Percentiles rank a stretch among this genome's conserved stretches.
Conservation (phyloP, 1,140 invertebrate species). For the Latrodectus geometricus region DNA sequence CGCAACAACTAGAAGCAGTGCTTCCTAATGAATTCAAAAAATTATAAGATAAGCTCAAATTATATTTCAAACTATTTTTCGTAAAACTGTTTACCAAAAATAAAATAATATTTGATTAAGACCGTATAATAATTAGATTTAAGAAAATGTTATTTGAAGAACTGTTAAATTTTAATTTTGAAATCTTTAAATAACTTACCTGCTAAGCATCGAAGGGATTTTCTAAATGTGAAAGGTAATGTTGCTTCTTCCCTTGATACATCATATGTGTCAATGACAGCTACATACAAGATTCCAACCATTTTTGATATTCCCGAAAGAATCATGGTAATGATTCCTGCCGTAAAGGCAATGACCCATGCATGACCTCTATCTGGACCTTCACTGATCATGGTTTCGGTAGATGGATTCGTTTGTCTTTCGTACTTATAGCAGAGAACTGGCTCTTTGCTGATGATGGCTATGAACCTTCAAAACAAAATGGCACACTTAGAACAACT, state of each 20-base stretch:
- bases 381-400: slow-evolving; percentile 27
- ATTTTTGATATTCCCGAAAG: slow-evolving; percentile 54
- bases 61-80: too few species aligned
- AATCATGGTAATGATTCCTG: slow-evolving; percentile 49
- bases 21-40: too few species aligned
- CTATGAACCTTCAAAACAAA: not conserved
- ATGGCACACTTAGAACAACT: not conserved
- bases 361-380: slow-evolving; percentile 51
- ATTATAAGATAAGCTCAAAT: too few species aligned
- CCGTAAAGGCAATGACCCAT: slow-evolving; percentile 44
- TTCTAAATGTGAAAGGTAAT: slow-evolving; percentile 50
- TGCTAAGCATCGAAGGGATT: slow-evolving; percentile 41
- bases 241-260: slow-evolving; percentile 33
- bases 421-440: too few species aligned
- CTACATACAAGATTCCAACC: slow-evolving; percentile 55
- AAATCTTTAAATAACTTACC: slow-evolving; percentile 20
- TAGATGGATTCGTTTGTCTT: not conserved
- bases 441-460: too few species aligned
- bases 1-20: too few species aligned
- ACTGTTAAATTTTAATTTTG: not conserved
- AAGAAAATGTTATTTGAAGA: too few species aligned
- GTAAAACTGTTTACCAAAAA: too few species aligned
- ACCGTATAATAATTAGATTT: too few species aligned
- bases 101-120: too few species aligned
- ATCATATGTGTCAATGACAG: slow-evolving; percentile 47